These are phyloP conservation scores for Rhynchophorus ferrugineus DNA, from an alignment of 1,140 invertebrate genomes.

Conservation along the genomic window DNA sequence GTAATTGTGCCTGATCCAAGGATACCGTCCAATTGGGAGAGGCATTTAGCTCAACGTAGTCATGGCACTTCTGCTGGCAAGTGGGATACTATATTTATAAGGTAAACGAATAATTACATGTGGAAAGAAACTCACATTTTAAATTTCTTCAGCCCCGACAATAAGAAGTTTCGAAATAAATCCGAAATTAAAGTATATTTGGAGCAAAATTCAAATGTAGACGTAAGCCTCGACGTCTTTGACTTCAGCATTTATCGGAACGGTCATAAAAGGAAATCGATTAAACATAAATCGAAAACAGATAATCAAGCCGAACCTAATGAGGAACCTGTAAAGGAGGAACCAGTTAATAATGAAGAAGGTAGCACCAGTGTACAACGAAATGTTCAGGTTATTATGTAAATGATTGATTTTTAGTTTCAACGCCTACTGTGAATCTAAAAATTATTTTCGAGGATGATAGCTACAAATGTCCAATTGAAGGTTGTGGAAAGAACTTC, in stretches of 20 bases:
- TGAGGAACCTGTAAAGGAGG: slow-evolving; percentile 5
- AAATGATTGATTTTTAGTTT: not conserved
- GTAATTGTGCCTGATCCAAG: slow-evolving; percentile 63
- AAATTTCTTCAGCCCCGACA: slow-evolving; percentile 47
- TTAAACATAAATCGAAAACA: not conserved
- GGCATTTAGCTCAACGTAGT: slow-evolving; percentile 63
- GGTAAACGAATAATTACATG: slow-evolving; percentile 39
- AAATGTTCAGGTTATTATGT: not conserved
- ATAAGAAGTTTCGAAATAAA: slow-evolving; percentile 52
- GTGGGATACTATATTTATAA: slow-evolving; percentile 71
- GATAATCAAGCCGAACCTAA: slow-evolving; percentile 1
- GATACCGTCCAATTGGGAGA: slow-evolving; percentile 64
- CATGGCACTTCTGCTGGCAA: slow-evolving; percentile 63
- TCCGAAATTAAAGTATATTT: slow-evolving; percentile 52
- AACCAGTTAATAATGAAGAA: slow-evolving; percentile 17
- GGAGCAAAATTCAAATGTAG: slow-evolving; percentile 42
- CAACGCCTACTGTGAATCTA: slow-evolving; percentile 18
- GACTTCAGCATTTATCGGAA: slow-evolving; percentile 53
- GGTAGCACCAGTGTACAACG: slow-evolving; percentile 6
- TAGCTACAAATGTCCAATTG: slow-evolving; percentile 69
- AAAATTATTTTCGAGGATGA: slow-evolving; percentile 48
- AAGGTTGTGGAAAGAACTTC: slow-evolving; percentile 80
- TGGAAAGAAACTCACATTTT: not conserved
- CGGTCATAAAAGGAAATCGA: slow-evolving; percentile 41
- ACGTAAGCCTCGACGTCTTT: slow-evolving; percentile 47